Percentiles rank a stretch among this genome's conserved stretches.
Evolutionary conservation across 2,888 invertebrate genomes (phyloP).

Genomic region (Muschampia plurimacula): DNA sequence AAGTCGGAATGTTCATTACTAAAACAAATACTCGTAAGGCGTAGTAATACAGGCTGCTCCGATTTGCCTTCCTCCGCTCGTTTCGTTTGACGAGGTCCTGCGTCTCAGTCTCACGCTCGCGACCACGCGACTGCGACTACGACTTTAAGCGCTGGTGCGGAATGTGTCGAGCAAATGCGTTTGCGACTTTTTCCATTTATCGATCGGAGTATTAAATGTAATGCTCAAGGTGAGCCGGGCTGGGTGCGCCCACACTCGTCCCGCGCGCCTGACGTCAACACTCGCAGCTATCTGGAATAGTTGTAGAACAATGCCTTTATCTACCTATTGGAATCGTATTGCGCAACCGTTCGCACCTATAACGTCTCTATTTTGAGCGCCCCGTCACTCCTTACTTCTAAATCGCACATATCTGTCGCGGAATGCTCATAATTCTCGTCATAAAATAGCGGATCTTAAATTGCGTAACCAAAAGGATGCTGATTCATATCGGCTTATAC

Average conservation of each 20-base stretch:
- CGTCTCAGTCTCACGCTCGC: background rate
- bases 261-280: constrained; percentile 60
- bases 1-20: constrained; percentile 85
- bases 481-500: constrained; percentile 12
- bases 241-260: constrained; percentile 73
- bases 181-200: constrained; percentile 44
- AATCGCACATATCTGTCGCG: constrained; percentile 34
- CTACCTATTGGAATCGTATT: constrained; percentile 65
- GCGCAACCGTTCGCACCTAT: constrained; percentile 67
- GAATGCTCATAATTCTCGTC: constrained; percentile 21
- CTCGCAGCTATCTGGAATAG: constrained; percentile 55
- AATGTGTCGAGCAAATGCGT: constrained; percentile 34
- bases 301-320: constrained; percentile 70
- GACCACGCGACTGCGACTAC: background rate
- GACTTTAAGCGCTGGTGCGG: background rate
- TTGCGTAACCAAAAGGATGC: constrained; percentile 20
- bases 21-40: constrained; percentile 84
- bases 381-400: constrained; percentile 33
- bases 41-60: constrained; percentile 83
- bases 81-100: constrained; percentile 15
- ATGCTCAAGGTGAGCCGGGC: constrained; percentile 76
- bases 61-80: constrained; percentile 41
- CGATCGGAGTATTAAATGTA: constrained; percentile 66
- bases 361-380: constrained; percentile 63
- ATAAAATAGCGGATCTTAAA: constrained; percentile 27